Evolutionary conservation across 2,797 vertebrate genomes (phyloP), one percentile per base, ranked within the genome.

Genomic region (Petrocephalus sullivani): DNA sequence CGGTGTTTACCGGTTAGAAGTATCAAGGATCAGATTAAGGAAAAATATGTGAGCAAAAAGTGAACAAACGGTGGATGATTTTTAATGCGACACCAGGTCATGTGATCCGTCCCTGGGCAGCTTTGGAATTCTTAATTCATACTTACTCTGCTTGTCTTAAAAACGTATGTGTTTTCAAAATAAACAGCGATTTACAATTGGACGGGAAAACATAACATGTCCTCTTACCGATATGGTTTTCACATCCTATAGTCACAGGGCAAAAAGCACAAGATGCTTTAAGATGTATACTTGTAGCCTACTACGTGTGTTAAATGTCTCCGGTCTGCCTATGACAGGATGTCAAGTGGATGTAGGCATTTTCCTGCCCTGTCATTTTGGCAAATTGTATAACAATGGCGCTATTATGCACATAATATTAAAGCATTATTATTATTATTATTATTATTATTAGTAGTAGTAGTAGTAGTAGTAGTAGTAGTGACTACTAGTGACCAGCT

Each of bases 1-100:
- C n/a, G 21, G 33, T 54, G n/a, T 82, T 82, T 23, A 71, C 21
- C 2, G 12, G 14, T 41, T 6, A 82, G 82, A 56, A 12, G 53
- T 58, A n/a, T 49, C 10, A 5, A 82, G 9, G 37, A 60, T 41
- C 2, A 10, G 5, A 61, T 37, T 49, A 41, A 14, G 5, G 33
- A 10, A 46, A 60, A 58, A 57, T 28, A 28, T 28, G 33, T 71
- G 64, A 33, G 5, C 28, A 46, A 60, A 71, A 67, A 37, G 51
- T 28, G 4, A 53, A 46, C 51, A 58, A 4, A 85, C 28, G 21
- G 19, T 41, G 28, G 16, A 3, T 16, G 19, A 81, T 54, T 87
- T 46, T 41, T 21, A 84, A 60, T 61, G 61, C 64, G 84, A 75
- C 46, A 21, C 37, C n/a, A 9, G 64, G 88, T 86, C 88, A 86